Evolutionary conservation across 2,797 vertebrate species (phyloP).

Genomic region (Myotis myotis): DNA sequence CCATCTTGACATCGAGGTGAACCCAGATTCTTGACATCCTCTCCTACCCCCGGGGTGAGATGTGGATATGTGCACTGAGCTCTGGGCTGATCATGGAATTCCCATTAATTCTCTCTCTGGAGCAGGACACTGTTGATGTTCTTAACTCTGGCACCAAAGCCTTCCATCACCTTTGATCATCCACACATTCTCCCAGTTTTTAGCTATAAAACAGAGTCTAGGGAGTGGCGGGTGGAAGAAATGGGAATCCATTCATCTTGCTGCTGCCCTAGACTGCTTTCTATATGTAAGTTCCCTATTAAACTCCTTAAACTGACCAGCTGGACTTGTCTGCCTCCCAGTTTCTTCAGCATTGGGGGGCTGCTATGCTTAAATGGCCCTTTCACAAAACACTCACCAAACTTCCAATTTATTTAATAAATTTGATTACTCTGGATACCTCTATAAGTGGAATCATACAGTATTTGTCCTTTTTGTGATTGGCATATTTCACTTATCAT

Average conservation of each 20-base stretch:
- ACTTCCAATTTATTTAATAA: neutral
- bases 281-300: neutral
- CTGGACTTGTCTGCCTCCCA: neutral
- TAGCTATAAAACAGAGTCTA: neutral
- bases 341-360: neutral
- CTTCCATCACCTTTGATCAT: neutral
- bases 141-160: neutral
- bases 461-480: neutral
- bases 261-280: neutral
- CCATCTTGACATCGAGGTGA: neutral
- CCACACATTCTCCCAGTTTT: neutral
- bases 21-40: neutral
- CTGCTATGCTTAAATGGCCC: neutral
- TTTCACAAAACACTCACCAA: neutral
- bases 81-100: neutral
- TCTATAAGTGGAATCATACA: neutral
- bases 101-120: neutral
- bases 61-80: neutral
- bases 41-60: fast-evolving
- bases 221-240: neutral
- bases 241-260: neutral
- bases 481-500: neutral
- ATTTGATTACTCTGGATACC: neutral
- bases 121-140: neutral
- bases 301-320: neutral